Conservation (phyloP, 2,797 vertebrate species). For the Lophius americanus region DNA sequence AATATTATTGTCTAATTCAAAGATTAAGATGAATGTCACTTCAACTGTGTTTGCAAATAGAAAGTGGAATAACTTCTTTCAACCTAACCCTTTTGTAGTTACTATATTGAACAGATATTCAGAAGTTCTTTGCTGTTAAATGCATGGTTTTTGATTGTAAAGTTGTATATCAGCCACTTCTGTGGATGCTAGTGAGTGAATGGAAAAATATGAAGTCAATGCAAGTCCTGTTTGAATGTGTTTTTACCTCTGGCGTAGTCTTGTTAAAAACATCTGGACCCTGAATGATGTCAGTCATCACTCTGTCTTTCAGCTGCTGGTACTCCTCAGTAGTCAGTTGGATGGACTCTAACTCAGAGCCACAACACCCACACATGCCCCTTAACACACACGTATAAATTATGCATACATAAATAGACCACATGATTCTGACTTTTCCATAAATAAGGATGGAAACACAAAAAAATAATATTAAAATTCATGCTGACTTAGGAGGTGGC, state of each 20-base stretch:
- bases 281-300: constrained; percentile 89
- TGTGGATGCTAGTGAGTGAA: no score
- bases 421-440: not conserved
- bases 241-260: constrained; percentile 89
- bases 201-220: no score
- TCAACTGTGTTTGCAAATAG: no score
- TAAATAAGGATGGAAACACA: not conserved
- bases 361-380: constrained; percentile 67
- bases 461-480: not conserved
- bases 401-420: constrained; percentile 62
- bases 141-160: no score
- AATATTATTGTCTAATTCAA: no score
- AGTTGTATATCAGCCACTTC: no score
- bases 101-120: no score
- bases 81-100: no score
- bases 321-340: constrained; percentile 85
- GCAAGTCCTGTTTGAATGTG: not conserved
- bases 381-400: constrained; percentile 60
- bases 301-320: constrained; percentile 81
- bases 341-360: constrained; percentile 72
- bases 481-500: not conserved
- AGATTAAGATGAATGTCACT: no score
- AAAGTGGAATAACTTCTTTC: no score
- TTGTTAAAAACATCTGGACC: constrained; percentile 90
- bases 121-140: no score